These are phyloP conservation scores for Sylvia atricapilla DNA, from an alignment of 2,113 vertebrate species.

Conservation along the genomic window DNA sequence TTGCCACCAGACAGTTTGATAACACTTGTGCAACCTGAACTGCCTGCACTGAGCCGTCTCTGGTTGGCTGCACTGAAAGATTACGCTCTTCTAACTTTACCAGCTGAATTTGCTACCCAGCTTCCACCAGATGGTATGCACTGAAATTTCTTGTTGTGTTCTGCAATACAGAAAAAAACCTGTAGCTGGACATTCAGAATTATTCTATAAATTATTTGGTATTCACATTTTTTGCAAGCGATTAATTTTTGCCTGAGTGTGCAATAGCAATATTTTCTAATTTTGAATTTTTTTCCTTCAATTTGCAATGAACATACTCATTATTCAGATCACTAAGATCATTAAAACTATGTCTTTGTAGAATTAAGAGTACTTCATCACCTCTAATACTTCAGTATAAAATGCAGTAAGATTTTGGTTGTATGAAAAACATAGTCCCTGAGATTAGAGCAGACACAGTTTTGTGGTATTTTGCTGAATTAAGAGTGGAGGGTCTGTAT, in stretches of 20 bases:
- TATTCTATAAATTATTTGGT: not conserved
- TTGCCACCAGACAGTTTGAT: constrained; percentile 95
- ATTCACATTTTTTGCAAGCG: not conserved
- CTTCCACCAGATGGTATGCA: constrained; percentile 93
- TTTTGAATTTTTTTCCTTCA: not conserved
- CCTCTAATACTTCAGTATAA: not conserved
- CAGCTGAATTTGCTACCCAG: constrained; percentile 96
- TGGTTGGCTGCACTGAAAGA: constrained; percentile 94
- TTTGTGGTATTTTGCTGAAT: not conserved
- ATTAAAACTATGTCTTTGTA: not conserved
- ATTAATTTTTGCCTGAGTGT: not conserved
- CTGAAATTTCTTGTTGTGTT: not conserved
- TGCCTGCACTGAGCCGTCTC: constrained; percentile 90
- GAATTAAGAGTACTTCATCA: not conserved
- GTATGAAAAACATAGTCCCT: not conserved
- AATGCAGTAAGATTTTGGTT: not conserved
- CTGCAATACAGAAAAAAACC: not conserved
- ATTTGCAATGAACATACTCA: not conserved
- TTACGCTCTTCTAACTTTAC: constrained; percentile 93
- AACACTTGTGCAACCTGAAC: constrained; percentile 91
- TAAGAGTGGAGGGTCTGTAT: not conserved
- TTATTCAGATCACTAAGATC: not conserved
- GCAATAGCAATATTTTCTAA: not conserved
- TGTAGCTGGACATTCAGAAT: not conserved
- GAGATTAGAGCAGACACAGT: not conserved